Base-by-base conservation (phyloP, 2,113 vertebrate genomes). In the Mirounga angustirostris region DNA sequence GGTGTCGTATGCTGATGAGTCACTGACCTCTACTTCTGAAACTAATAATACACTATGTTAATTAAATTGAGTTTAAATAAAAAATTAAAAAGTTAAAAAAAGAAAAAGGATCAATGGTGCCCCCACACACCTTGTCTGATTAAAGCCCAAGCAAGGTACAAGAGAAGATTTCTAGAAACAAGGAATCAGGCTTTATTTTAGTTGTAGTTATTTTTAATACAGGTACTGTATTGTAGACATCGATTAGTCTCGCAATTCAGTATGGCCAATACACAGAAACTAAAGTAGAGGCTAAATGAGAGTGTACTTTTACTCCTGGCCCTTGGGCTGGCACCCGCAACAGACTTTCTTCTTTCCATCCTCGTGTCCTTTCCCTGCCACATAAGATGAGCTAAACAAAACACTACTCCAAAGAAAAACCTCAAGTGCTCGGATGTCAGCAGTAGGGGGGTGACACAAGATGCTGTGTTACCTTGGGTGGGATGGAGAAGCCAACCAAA, bases 171-270 rank as follows among this genome's bases (percentile, higher is more conserved):
- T 74, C 81, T 97, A 93, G 89, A 97, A 97, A 95, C 76, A 82
- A 81, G 90, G 85, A 92, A 93, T 73, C 76, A 94, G 97, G 92
- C 93, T 98, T 97, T 97, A 93, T 97, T 97, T 95, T 65, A 88
- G 93, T 69, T 12, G 15, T 10, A 5, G 52, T 80, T 65, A 80
- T 67, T 63, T 95, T 90, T 65, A 56, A 93, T 69, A 96, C 93
- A 97, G 74, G 81, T 84, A 63, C 56, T 43, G 87, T 63, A 65
- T 11, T 18, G 71, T 56, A 92, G 96, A 79, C 96, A 83, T 76
- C 30, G 8, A 91, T 95, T 33, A 81, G 89, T 89, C 91, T 74
- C 5, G 26, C 43, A 7, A 18, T 59, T 88, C 93, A 59, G 71
- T 10, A 63, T 4, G 85, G 91, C 95, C 85, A 4, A 85, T 58